Percentiles rank a stretch among this genome's conserved stretches.
Evolutionary conservation across 2,797 vertebrate species (phyloP).

Genomic region (Odontamblyopus lacepedii): DNA sequence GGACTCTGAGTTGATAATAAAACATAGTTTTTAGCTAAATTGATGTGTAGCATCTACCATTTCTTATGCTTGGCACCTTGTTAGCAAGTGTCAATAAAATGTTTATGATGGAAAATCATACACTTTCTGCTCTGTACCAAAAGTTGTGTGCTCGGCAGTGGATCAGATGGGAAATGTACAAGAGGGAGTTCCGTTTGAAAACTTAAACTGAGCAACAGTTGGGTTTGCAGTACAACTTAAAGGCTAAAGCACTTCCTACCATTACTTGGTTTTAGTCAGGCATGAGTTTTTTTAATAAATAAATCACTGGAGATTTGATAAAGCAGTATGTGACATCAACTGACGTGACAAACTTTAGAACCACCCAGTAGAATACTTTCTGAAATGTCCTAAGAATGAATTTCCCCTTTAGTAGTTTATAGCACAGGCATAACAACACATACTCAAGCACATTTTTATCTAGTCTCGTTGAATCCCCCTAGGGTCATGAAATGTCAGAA

Average conservation of each 20-base stretch:
- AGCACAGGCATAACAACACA: constrained; percentile 9
- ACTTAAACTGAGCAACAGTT: too few relatives aligned
- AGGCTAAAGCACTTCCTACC: neutral
- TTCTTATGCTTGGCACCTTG: too few relatives aligned
- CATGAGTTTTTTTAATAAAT: neutral
- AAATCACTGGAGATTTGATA: neutral
- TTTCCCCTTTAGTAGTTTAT: neutral
- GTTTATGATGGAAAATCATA: too few relatives aligned
- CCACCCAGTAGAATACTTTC: neutral
- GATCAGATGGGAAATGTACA: too few relatives aligned
- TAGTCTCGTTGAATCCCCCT: constrained; percentile 19
- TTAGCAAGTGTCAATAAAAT: too few relatives aligned
- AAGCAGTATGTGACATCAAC: neutral
- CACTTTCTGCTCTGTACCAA: too few relatives aligned
- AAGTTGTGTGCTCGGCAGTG: too few relatives aligned
- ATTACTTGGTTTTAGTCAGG: neutral
- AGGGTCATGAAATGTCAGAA: constrained; percentile 49
- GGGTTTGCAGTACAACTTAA: too few relatives aligned
- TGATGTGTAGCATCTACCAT: too few relatives aligned
- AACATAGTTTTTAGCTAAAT: too few relatives aligned
- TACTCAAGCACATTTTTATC: neutral
- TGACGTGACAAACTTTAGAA: neutral
- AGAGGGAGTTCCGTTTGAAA: too few relatives aligned
- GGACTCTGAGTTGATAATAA: too few relatives aligned
- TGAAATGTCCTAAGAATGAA: neutral